Conservation (phyloP, 2,888 invertebrate genomes). For the Mellilla xanthometata region DNA sequence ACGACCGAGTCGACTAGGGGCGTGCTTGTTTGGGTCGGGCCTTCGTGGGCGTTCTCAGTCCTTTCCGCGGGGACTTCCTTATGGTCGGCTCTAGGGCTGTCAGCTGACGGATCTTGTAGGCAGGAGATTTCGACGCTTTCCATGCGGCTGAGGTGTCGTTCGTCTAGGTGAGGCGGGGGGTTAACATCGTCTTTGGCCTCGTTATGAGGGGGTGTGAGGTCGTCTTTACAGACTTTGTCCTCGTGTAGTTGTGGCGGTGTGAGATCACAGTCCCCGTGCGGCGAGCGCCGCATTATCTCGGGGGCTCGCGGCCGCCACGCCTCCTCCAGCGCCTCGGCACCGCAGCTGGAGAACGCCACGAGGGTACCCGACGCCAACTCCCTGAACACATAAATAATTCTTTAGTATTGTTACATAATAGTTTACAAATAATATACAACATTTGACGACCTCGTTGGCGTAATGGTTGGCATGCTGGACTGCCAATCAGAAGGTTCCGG, state of each 20-base stretch:
- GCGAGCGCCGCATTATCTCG: slow-evolving; percentile 62
- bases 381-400: too few species aligned
- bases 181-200: too few species aligned
- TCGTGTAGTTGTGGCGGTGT: slow-evolving; percentile 46
- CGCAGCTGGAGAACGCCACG: slow-evolving; percentile 69
- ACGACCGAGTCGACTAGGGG: slow-evolving; percentile 45
- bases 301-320: slow-evolving; percentile 63
- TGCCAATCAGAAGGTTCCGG: too few species aligned
- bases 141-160: slow-evolving; percentile 59
- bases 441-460: too few species aligned
- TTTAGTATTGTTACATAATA: too few species aligned
- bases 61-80: too few species aligned
- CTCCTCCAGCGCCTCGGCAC: slow-evolving; percentile 59
- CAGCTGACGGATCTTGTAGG: slow-evolving; percentile 51
- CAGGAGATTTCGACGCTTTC: slow-evolving; percentile 69
- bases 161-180: slow-evolving; percentile 46
- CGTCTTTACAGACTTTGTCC: slow-evolving; percentile 33
- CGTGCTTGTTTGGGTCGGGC: slow-evolving; percentile 66
- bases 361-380: slow-evolving; percentile 62
- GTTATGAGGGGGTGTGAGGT: slow-evolving; percentile 45
- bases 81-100: slow-evolving; percentile 21
- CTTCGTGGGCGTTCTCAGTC: slow-evolving; percentile 34
- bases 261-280: slow-evolving; percentile 42
- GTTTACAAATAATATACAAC: too few species aligned
- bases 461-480: too few species aligned